These are phyloP conservation scores for Diaprepes abbreviatus DNA, from an alignment of 2,888 invertebrate genomes.

Conservation along the genomic window DNA sequence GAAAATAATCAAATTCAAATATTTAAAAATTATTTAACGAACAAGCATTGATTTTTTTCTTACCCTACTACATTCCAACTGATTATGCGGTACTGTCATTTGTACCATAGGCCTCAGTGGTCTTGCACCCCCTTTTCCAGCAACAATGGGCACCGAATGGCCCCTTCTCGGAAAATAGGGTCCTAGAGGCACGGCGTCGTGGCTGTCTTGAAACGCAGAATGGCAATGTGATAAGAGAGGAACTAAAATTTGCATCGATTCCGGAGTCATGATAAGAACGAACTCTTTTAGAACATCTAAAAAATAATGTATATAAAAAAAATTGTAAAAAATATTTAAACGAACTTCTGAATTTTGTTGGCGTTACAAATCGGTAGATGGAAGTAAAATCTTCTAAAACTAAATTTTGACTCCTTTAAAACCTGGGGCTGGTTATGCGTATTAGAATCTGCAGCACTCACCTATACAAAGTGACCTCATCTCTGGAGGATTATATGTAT, in stretches of 20 bases:
- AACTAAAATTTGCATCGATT: conserved; percentile 85
- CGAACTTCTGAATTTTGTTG: conserved; percentile 50
- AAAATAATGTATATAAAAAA: conserved; percentile 40
- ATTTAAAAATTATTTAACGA: too few species aligned
- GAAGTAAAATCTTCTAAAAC: too few species aligned
- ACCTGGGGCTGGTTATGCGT: too few species aligned
- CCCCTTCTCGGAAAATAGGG: conserved; percentile 84
- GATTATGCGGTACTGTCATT: conserved; percentile 85
- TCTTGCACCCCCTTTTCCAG: conserved; percentile 75
- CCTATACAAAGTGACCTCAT: conserved; percentile 85
- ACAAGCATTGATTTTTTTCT: too few species aligned
- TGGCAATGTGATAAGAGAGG: conserved; percentile 90
- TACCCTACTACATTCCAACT: conserved; percentile 78
- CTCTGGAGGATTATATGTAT: conserved; percentile 90
- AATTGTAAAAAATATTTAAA: not conserved
- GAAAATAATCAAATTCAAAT: too few species aligned
- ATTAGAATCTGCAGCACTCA: conserved; percentile 61
- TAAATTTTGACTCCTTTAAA: too few species aligned
- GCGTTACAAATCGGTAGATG: too few species aligned
- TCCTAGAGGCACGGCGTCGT: conserved; percentile 78
- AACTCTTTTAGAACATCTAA: conserved; percentile 83
- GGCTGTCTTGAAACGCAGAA: conserved; percentile 81
- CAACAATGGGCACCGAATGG: conserved; percentile 71
- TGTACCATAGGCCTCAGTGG: conserved; percentile 87
- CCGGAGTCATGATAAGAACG: conserved; percentile 82